A percentile compares a stretch with the other conserved stretches of the same genome.
phyloP scores from a whole-genome alignment of 2,888 invertebrate species.

The Cheilosia vulpina region DNA sequence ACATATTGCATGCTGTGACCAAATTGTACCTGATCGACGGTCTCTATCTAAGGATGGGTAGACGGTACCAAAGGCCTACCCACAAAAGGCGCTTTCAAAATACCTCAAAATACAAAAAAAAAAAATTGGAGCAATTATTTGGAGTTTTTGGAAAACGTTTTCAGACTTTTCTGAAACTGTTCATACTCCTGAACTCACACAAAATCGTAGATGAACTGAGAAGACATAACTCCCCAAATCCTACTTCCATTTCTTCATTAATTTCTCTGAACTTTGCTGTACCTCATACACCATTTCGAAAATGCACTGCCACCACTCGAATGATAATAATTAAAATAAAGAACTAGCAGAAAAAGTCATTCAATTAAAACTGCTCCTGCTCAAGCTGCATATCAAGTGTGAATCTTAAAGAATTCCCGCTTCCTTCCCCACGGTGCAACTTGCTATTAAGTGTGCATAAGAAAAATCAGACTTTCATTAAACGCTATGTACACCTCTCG shows the following conservation, averaged over 20 bases:
- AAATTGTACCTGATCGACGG: too few relatives aligned
- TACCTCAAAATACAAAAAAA: too few relatives aligned
- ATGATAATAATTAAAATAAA: conserved; percentile 23
- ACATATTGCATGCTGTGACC: too few relatives aligned
- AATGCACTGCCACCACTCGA: neutral
- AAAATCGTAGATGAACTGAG: too few relatives aligned
- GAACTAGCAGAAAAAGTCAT: neutral
- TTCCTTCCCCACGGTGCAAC: neutral
- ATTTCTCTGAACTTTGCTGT: neutral
- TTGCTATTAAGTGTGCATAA: neutral
- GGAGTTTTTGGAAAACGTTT: too few relatives aligned
- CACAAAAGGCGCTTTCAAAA: too few relatives aligned
- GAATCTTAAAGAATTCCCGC: neutral
- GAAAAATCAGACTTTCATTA: conserved; percentile 12
- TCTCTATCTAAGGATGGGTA: too few relatives aligned
- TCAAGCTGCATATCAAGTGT: neutral
- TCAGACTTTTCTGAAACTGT: too few relatives aligned
- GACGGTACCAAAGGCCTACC: too few relatives aligned
- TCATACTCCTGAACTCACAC: too few relatives aligned
- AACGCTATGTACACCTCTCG: neutral
- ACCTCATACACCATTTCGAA: neutral
- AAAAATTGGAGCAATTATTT: too few relatives aligned
- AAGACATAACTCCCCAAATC: neutral
- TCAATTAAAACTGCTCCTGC: conserved; percentile 26
- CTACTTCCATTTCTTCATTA: neutral